These are phyloP conservation scores for Girardinus metallicus DNA, from an alignment of 2,797 vertebrate species.

Conservation along the genomic window DNA sequence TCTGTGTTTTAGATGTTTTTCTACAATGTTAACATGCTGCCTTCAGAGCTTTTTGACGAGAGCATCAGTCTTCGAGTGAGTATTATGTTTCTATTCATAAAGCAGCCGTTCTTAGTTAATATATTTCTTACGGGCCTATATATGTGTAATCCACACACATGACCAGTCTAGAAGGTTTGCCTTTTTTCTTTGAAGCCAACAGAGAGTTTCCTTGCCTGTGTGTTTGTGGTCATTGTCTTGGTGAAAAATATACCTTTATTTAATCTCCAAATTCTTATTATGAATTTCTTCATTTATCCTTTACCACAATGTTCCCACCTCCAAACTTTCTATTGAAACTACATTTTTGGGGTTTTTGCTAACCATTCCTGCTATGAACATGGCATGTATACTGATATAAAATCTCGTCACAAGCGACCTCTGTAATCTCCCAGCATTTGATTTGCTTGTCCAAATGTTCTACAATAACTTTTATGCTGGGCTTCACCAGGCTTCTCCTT, in stretches of 20 bases:
- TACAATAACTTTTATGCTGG: neutral
- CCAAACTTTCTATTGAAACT: neutral
- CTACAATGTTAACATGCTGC: constrained; percentile 94
- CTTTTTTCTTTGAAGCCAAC: neutral
- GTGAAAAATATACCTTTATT: neutral
- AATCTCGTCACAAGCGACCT: neutral
- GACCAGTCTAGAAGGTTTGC: neutral
- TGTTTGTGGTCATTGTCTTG: neutral
- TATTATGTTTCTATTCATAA: neutral
- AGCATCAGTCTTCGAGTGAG: constrained; percentile 88
- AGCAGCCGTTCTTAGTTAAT: neutral
- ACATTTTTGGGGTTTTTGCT: neutral
- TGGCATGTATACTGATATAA: neutral
- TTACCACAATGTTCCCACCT: neutral
- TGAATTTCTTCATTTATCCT: neutral
- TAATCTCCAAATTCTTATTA: neutral
- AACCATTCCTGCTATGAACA: neutral
- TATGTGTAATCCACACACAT: neutral
- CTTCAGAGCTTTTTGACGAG: constrained; percentile 92
- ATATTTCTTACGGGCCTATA: neutral
- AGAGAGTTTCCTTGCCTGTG: neutral
- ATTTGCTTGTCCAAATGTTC: neutral
- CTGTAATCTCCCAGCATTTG: neutral
- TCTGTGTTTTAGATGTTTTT: constrained; percentile 87
- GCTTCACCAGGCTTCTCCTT: neutral